phyloP scores from a whole-genome alignment of 2,888 invertebrate genomes.

The Galerucella pusilla region DNA sequence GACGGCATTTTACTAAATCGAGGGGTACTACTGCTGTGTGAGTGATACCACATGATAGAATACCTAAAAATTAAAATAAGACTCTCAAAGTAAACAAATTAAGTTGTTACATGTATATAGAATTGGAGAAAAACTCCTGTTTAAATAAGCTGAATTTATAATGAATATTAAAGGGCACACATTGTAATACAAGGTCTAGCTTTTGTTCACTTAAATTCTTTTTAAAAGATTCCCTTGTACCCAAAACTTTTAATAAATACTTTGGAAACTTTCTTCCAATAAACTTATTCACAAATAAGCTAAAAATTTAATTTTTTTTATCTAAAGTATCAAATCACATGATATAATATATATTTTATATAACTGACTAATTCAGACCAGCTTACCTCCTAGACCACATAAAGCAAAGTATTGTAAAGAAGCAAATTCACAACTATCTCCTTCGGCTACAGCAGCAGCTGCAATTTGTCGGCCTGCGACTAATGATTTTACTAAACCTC shows the following conservation, averaged over 20 bases:
- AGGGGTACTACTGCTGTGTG: conserved; percentile 96
- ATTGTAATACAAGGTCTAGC: too few species aligned
- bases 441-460: conserved; percentile 52
- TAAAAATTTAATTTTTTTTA: too few species aligned
- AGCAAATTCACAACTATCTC: conserved; percentile 83
- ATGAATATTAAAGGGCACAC: too few species aligned
- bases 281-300: too few species aligned
- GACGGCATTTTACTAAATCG: conserved; percentile 95
- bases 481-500: conserved; percentile 59
- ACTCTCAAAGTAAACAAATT: background rate
- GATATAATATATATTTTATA: background rate
- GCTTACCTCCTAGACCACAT: conserved; percentile 89
- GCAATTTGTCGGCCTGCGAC: conserved; percentile 62
- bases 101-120: too few species aligned
- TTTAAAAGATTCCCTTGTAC: too few species aligned
- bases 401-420: conserved; percentile 90
- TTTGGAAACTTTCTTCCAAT: too few species aligned
- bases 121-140: too few species aligned
- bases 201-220: too few species aligned
- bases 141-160: too few species aligned
- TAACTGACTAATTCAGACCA: too few species aligned
- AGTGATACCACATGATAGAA: conserved; percentile 82
- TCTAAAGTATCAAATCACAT: background rate
- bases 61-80: conserved; percentile 46
- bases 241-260: too few species aligned